These are phyloP conservation scores for Eupelmus urozonus DNA, from an alignment of 2,888 invertebrate genomes.

Conservation along the genomic window DNA sequence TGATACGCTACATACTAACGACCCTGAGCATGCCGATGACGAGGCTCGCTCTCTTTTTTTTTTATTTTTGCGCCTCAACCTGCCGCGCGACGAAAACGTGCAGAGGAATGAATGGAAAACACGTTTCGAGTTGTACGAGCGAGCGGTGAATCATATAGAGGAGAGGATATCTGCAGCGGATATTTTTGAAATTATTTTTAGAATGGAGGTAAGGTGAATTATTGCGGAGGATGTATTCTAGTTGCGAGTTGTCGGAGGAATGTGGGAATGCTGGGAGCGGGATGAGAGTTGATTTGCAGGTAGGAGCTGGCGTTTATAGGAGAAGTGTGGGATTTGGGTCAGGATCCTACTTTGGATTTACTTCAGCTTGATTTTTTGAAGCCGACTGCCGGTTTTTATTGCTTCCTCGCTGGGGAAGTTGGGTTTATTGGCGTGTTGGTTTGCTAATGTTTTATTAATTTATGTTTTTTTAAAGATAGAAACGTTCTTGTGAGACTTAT, in stretches of 20 bases:
- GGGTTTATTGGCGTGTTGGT: too few species aligned
- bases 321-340: too few species aligned
- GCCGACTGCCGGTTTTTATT: too few species aligned
- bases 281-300: too few species aligned
- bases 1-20: conserved; percentile 68
- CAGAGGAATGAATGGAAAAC: conserved; percentile 42
- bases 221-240: background rate
- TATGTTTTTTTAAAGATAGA: too few species aligned
- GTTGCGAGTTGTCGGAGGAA: background rate
- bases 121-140: conserved; percentile 9
- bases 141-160: conserved; percentile 29
- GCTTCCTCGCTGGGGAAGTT: too few species aligned
- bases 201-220: background rate
- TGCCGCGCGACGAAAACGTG: background rate
- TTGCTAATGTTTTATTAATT: too few species aligned
- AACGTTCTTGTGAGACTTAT: too few species aligned
- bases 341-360: background rate
- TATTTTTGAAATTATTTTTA: background rate
- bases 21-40: conserved; percentile 67
- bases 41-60: conserved; percentile 21
- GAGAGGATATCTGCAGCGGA: background rate
- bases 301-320: too few species aligned
- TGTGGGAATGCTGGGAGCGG: too few species aligned
- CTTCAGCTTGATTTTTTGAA: too few species aligned
- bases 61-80: background rate